These are phyloP conservation scores for Drosophila mimica DNA, from an alignment of 2,888 invertebrate genomes.

Conservation along the genomic window DNA sequence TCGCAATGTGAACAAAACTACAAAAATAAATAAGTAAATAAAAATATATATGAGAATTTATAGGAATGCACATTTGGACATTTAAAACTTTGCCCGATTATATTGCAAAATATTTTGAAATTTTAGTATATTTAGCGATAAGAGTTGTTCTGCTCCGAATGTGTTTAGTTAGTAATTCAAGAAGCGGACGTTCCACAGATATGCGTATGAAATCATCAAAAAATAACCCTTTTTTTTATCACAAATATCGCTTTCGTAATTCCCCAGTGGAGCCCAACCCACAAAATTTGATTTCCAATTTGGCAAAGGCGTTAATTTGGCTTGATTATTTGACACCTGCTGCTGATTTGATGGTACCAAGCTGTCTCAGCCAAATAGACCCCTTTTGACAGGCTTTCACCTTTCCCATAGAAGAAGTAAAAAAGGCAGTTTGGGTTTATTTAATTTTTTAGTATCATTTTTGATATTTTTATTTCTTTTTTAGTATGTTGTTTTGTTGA, in stretches of 20 bases:
- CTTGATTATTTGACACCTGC: slow-evolving; percentile 15
- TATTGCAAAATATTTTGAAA: slow-evolving; percentile 52
- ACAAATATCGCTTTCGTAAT: slow-evolving; percentile 1
- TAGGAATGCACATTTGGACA: slow-evolving; percentile 9
- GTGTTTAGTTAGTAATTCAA: not conserved
- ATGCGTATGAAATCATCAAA: slow-evolving; percentile 31
- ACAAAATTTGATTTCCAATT: slow-evolving; percentile 10
- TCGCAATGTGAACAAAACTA: slow-evolving; percentile 5
- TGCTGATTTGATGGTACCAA: not conserved
- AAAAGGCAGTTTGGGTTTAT: slow-evolving; percentile 29
- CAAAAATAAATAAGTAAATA: not conserved
- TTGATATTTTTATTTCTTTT: slow-evolving; percentile 66
- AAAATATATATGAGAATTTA: not conserved
- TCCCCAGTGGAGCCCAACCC: not conserved
- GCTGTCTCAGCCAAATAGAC: not conserved
- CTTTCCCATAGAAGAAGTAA: slow-evolving; percentile 14
- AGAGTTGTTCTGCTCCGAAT: not conserved
- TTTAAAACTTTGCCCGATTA: slow-evolving; percentile 9
- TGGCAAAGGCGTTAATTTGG: slow-evolving; percentile 8
- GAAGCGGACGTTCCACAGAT: slow-evolving; percentile 3
- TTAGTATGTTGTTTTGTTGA: slow-evolving; percentile 54
- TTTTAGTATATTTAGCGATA: not conserved
- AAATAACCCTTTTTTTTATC: slow-evolving; percentile 5
- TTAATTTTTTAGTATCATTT: slow-evolving; percentile 71
- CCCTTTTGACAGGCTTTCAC: slow-evolving; percentile 11